Evolutionary conservation across 2,113 vertebrate genomes (phyloP).

Genomic region (Anhinga anhinga): DNA sequence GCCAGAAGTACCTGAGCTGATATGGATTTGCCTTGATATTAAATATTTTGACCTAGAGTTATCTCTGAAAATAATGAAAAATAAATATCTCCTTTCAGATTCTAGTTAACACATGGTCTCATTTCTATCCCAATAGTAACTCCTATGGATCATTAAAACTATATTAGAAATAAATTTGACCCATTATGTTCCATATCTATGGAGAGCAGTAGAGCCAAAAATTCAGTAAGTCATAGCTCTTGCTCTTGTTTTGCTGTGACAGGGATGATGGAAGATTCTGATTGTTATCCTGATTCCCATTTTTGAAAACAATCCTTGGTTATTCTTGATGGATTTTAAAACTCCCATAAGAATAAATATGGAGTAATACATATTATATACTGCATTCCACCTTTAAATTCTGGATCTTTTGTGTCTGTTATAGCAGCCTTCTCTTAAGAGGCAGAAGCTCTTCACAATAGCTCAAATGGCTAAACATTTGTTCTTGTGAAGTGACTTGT

Average conservation of each 20-base stretch:
- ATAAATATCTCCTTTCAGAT: background rate
- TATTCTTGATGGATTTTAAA: background rate
- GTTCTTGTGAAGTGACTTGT: background rate
- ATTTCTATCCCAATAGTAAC: background rate
- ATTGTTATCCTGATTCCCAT: background rate
- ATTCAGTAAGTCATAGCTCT: background rate
- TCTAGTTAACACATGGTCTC: background rate
- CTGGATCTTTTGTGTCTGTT: background rate
- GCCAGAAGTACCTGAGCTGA: background rate
- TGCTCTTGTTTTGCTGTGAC: background rate
- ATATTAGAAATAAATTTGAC: background rate
- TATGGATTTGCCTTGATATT: background rate
- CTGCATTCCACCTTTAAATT: background rate
- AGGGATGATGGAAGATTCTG: background rate
- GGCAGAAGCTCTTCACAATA: background rate
- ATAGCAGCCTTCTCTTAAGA: background rate
- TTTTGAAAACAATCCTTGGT: background rate
- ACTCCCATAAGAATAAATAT: background rate
- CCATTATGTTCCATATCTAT: background rate
- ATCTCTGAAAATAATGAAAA: conserved; percentile 17
- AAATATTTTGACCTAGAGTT: conserved; percentile 4
- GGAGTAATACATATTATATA: background rate
- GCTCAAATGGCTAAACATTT: background rate
- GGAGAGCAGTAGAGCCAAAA: background rate
- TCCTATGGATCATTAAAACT: background rate